Evolutionary conservation across 2,888 invertebrate genomes (phyloP).

Genomic region (Cantharis lateralis): DNA sequence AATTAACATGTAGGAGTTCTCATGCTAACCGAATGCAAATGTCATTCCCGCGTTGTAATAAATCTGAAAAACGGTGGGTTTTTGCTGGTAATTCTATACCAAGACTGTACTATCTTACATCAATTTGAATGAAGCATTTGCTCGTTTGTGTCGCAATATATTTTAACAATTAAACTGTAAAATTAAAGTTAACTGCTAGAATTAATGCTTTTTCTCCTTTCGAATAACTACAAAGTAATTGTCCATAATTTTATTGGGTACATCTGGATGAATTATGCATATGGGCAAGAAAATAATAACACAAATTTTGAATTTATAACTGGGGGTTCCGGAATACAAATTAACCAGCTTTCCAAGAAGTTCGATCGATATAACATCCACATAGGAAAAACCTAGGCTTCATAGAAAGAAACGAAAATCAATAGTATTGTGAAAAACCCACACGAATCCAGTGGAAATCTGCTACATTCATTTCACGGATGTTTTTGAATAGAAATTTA

Average conservation of each 20-base stretch:
- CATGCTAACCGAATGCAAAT: background rate
- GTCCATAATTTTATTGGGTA: background rate
- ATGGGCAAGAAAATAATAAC: background rate
- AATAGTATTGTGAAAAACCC: background rate
- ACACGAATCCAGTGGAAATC: background rate
- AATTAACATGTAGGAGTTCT: background rate
- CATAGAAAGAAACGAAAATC: background rate
- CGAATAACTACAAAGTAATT: background rate
- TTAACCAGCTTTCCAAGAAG: background rate
- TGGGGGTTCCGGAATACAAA: background rate
- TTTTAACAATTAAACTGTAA: conserved; percentile 1
- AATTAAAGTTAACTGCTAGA: background rate
- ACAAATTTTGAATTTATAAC: background rate
- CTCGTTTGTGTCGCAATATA: conserved; percentile 4
- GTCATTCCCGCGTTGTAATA: background rate
- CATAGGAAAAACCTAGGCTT: background rate
- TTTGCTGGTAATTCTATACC: background rate
- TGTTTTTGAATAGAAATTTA: too few relatives aligned
- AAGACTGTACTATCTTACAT: background rate
- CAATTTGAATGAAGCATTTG: conserved; percentile 1
- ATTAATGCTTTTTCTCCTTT: background rate
- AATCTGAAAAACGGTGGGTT: conserved; percentile 1
- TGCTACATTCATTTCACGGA: too few relatives aligned
- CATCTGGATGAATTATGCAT: background rate
- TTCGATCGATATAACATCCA: background rate